Percentiles rank a stretch among this genome's conserved stretches.
Conservation (phyloP, 2,888 invertebrate genomes). For the Synanthedon formicaeformis region DNA sequence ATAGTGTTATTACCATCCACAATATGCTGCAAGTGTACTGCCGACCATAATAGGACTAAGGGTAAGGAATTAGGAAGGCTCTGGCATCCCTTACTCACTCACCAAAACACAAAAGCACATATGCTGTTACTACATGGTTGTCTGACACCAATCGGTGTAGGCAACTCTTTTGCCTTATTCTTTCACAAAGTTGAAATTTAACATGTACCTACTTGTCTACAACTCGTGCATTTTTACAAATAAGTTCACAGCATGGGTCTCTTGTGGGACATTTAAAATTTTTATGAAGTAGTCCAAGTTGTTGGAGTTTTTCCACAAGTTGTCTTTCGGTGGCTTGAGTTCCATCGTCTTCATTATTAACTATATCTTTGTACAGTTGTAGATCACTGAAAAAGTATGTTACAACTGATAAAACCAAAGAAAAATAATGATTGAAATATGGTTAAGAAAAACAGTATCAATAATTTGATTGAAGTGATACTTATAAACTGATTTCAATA, state of each 20-base stretch:
- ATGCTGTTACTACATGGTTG: too few relatives aligned
- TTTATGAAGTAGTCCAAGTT: conserved; percentile 36
- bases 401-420: background rate
- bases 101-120: too few relatives aligned
- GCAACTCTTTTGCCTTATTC: too few relatives aligned
- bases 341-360: conserved; percentile 23
- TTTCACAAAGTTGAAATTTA: too few relatives aligned
- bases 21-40: too few relatives aligned
- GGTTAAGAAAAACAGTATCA: too few relatives aligned
- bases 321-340: conserved; percentile 28
- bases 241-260: conserved; percentile 34
- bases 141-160: too few relatives aligned
- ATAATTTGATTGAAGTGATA: background rate
- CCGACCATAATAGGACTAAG: too few relatives aligned
- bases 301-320: conserved; percentile 38
- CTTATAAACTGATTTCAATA: background rate
- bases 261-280: conserved; percentile 30
- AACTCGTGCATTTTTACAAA: conserved; percentile 43
- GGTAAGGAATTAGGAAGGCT: too few relatives aligned
- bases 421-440: background rate
- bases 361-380: conserved; percentile 36
- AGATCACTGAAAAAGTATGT: conserved; percentile 31
- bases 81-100: too few relatives aligned
- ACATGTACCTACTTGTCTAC: conserved; percentile 37
- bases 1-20: too few relatives aligned